Evolutionary conservation across 2,888 invertebrate species (phyloP), one percentile per base, ranked within the genome.

Genomic region (Drosophila paucipuncta): DNA sequence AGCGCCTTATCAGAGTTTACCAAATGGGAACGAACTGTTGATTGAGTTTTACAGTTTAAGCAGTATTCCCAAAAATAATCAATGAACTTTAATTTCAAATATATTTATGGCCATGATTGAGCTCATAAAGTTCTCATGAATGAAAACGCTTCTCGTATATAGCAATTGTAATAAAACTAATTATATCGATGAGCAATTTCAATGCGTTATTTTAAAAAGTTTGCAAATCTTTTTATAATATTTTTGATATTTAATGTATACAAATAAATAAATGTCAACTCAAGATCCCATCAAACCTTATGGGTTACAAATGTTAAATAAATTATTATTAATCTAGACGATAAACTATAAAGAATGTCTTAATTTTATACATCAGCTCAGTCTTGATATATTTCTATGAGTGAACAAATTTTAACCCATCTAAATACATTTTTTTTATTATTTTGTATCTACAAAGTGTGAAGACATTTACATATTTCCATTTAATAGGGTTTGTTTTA

Each of bases 11-110:
- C 60, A 76, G 63, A 55, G 49, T 41, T 66, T 31, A 62, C 31
- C 6, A 57, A 88, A 82, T 86, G 87, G 67, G 85, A 84, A 80
- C 89, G 62, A 86, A 83, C 84, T 74, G 84, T 86, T 65, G 60
- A 63, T 61, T 18, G 33, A 39, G 35, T 76, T 80, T 78, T 74
- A 89, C 81, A 74, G 74, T 85, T 83, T 76, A 74, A 85, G 67
- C 43, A 59, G 80, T 25, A 47, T 16, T 47, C 37, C 25, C 43
- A 43, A 67, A 67, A 70, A 68, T 67, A 62, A 58, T 64, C 64
- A 79, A 78, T 77, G 69, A 77, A 78, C 49, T 58, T 60, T 57
- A 55, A 52, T 53, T 59, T 47, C 47, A 9, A 0, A 2, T 37
- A 37, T 16, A 16, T 47, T 2, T 47, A 47, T 25, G 47, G 4